Conservation (phyloP, 2,797 vertebrate species). For the Myiotriccus ornatus region DNA sequence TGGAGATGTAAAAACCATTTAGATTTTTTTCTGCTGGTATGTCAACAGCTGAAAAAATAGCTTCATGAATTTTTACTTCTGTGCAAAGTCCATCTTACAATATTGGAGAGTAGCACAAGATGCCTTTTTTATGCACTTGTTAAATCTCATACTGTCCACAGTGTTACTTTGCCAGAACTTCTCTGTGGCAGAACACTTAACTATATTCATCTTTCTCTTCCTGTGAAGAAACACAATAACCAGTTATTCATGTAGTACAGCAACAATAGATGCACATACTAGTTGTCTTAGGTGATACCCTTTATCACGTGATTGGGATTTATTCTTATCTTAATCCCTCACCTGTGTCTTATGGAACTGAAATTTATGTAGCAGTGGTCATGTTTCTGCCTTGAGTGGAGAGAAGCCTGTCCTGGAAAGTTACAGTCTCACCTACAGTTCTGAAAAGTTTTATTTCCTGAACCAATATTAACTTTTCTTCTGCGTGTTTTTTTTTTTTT, state of each 20-base stretch:
- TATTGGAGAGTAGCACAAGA: neutral
- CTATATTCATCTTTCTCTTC: neutral
- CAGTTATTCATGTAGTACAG: neutral
- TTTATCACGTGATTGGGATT: neutral
- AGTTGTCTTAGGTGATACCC: neutral
- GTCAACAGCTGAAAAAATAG: neutral
- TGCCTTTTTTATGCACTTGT: neutral
- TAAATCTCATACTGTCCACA: neutral
- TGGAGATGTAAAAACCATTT: neutral
- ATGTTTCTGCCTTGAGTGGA: neutral
- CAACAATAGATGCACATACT: rapidly evolving
- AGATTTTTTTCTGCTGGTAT: neutral
- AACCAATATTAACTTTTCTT: neutral
- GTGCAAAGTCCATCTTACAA: neutral
- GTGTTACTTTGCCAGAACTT: neutral
- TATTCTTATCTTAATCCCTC: neutral
- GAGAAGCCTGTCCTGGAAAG: neutral
- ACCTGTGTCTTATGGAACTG: neutral
- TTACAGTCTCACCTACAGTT: neutral
- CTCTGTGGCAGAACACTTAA: neutral
- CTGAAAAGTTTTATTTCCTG: neutral
- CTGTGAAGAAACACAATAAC: neutral
- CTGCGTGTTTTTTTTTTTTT: neutral
- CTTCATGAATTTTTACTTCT: neutral
- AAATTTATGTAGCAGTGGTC: neutral